Conservation (phyloP, 2,797 vertebrate genomes). For the Crocodylus rhombifer region DNA sequence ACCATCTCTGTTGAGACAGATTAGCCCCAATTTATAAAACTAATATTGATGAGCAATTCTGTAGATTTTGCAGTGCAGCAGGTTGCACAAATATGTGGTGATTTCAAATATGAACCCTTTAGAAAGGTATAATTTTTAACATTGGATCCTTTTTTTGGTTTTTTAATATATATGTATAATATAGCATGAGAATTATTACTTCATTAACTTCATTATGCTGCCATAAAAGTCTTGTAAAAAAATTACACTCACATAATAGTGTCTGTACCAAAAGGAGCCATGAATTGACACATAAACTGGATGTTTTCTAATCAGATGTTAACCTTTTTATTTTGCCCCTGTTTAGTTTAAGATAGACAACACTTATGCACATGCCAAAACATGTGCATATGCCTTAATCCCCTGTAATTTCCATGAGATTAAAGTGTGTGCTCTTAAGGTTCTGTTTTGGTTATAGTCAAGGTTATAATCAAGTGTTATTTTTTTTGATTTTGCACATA, state of each 20-base stretch:
- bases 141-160: neutral
- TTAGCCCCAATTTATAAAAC: neutral
- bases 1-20: neutral
- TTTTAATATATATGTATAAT: neutral
- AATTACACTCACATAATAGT: neutral
- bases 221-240: neutral
- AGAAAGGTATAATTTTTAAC: slow-evolving; percentile 12
- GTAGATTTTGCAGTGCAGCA: neutral
- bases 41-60: neutral
- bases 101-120: neutral
- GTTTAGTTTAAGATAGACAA: neutral
- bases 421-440: neutral
- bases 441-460: neutral
- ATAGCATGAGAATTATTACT: neutral
- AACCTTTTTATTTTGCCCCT: neutral
- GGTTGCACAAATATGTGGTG: neutral
- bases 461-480: neutral
- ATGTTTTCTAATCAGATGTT: neutral
- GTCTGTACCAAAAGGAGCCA: neutral
- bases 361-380: neutral
- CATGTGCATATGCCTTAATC: too few species aligned
- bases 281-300: neutral
- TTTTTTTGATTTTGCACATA: neutral
- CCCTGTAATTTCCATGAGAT: neutral
- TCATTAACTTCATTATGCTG: neutral